Evolutionary conservation across 2,797 vertebrate genomes (phyloP).

Genomic region (Salarias fasciatus): DNA sequence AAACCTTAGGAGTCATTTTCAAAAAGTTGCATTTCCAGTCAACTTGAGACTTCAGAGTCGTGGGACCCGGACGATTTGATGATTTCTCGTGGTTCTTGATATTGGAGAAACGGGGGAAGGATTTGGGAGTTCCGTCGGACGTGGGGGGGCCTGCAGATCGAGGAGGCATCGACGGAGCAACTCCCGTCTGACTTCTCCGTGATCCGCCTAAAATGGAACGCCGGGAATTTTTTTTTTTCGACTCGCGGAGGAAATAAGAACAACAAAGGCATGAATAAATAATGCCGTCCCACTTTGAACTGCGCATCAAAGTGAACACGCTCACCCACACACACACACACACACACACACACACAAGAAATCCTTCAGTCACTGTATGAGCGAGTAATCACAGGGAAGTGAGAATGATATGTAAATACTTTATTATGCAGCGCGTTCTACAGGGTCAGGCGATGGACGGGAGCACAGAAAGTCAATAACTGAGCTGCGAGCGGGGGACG

Average conservation of each 20-base stretch:
- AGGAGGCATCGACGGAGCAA: slow-evolving; percentile 21
- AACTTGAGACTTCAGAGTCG: no score
- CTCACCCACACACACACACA: slow-evolving; percentile 43
- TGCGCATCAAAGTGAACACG: slow-evolving; percentile 79
- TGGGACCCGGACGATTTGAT: no score
- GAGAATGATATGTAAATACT: slow-evolving; percentile 61
- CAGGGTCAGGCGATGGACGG: slow-evolving; percentile 48
- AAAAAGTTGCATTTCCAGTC: no score
- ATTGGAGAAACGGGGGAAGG: no score
- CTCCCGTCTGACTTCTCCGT: slow-evolving; percentile 55
- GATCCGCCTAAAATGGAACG: slow-evolving; percentile 73
- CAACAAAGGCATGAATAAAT: slow-evolving; percentile 85
- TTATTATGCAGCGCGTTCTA: slow-evolving; percentile 42
- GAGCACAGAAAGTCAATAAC: slow-evolving; percentile 51
- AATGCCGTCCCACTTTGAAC: slow-evolving; percentile 81
- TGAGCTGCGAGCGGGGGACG: slow-evolving; percentile 12
- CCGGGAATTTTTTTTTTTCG: slow-evolving; percentile 64
- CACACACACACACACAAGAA: slow-evolving; percentile 32
- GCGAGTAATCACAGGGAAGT: slow-evolving; percentile 51
- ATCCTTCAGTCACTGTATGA: slow-evolving; percentile 41
- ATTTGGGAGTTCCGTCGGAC: no score
- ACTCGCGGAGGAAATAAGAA: slow-evolving; percentile 78
- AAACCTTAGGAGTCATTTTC: no score
- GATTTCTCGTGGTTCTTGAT: no score
- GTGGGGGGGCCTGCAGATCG: no score